Percentiles rank a stretch among this genome's conserved stretches.
These are phyloP conservation scores for Choristoneura rosaceana DNA, from an alignment of 2,888 invertebrate species.

Conservation along the genomic window DNA sequence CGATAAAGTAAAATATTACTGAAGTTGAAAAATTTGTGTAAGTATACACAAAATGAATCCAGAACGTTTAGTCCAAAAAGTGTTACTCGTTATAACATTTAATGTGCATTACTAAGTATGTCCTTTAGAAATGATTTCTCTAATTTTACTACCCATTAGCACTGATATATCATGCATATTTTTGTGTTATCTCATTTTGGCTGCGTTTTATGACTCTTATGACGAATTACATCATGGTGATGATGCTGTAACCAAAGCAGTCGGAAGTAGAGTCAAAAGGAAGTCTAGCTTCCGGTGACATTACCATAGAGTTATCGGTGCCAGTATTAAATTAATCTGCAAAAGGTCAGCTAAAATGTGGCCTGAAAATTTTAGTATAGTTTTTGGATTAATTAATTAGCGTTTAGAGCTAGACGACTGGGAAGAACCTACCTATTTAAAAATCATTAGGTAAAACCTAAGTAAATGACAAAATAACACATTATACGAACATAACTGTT, in stretches of 20 bases:
- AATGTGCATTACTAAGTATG: too few species aligned
- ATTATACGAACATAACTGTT: too few species aligned
- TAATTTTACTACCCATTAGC: not conserved
- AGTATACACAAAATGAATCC: too few species aligned
- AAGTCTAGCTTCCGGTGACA: slow-evolving; percentile 18
- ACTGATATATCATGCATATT: not conserved
- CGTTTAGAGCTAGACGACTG: too few species aligned
- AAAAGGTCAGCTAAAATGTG: not conserved
- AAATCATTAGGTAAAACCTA: too few species aligned
- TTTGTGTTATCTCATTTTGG: not conserved
- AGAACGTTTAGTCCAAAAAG: too few species aligned
- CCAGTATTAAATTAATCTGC: not conserved
- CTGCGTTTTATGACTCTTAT: not conserved
- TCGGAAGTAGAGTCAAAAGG: slow-evolving; percentile 18
- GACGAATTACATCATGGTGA: slow-evolving; percentile 18
- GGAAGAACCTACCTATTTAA: too few species aligned
- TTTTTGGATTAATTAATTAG: too few species aligned
- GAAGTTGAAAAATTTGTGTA: not conserved
- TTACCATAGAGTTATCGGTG: not conserved
- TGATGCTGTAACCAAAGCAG: slow-evolving; percentile 26
- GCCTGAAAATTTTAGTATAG: not conserved
- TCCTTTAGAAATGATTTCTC: not conserved
- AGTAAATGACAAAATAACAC: too few species aligned
- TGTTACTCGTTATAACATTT: too few species aligned
- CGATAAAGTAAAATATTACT: not conserved